A percentile compares a stretch with the other conserved stretches of the same genome.
Conservation (phyloP, 2,888 invertebrate species). For the Nebria brevicollis region DNA sequence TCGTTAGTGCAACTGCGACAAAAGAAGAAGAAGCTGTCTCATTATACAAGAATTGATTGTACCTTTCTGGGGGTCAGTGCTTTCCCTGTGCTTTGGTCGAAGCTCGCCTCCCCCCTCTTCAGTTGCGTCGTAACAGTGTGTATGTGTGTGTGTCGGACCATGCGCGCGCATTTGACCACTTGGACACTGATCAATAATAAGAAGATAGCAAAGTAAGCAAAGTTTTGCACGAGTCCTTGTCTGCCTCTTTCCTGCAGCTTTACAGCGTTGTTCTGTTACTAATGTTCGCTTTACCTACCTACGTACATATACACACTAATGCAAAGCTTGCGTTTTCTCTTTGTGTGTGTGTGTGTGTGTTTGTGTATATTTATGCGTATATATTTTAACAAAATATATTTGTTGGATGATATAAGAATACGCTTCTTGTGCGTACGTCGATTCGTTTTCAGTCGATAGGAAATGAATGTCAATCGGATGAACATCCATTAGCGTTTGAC, state of each 20-base stretch:
- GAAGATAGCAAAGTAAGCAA: slow-evolving; percentile 66
- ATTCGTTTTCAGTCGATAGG: background rate
- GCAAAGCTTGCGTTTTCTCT: too few relatives aligned
- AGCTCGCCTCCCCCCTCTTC: slow-evolving; percentile 55
- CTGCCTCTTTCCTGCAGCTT: background rate
- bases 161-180: slow-evolving; percentile 63
- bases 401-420: too few relatives aligned
- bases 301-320: too few relatives aligned
- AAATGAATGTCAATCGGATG: background rate
- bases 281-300: too few relatives aligned
- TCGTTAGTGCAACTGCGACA: slow-evolving; percentile 28
- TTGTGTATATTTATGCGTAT: too few relatives aligned
- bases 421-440: too few relatives aligned
- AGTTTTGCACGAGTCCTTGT: slow-evolving; percentile 53
- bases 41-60: slow-evolving; percentile 47
- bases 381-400: too few relatives aligned
- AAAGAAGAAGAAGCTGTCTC: slow-evolving; percentile 30
- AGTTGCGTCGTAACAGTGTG: slow-evolving; percentile 25
- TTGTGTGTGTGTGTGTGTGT: too few relatives aligned
- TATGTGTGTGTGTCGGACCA: slow-evolving; percentile 53
- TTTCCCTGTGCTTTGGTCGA: slow-evolving; percentile 48
- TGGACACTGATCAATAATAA: slow-evolving; percentile 66
- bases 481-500: background rate
- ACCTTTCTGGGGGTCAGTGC: slow-evolving; percentile 43
- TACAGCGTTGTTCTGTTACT: too few relatives aligned